Percentiles rank a stretch among this genome's conserved stretches.
Evolutionary conservation across 2,888 invertebrate genomes (phyloP).

Genomic region (Epicampocera succincta): DNA sequence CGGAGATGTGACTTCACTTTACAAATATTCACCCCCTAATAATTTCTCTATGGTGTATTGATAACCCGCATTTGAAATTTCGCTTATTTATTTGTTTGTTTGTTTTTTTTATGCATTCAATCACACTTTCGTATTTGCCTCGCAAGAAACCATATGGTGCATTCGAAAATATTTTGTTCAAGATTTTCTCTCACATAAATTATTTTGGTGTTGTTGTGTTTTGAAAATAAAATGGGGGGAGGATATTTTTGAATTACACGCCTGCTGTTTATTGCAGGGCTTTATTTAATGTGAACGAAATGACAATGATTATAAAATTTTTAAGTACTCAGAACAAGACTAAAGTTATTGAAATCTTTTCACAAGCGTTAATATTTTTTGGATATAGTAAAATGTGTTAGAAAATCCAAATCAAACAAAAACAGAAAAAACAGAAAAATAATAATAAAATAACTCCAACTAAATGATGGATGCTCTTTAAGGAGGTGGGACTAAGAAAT

Average conservation of each 20-base stretch:
- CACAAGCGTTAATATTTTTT: too few relatives aligned
- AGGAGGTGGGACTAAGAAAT: too few relatives aligned
- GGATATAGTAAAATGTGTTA: too few relatives aligned
- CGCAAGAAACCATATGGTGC: neutral
- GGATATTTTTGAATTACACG: neutral
- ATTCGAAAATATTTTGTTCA: neutral
- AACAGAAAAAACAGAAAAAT: too few relatives aligned
- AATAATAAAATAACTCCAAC: too few relatives aligned
- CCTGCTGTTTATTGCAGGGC: neutral
- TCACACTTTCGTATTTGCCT: neutral
- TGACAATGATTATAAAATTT: neutral
- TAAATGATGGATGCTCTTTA: too few relatives aligned
- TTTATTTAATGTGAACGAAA: neutral
- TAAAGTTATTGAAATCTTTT: too few relatives aligned
- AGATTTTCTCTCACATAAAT: slow-evolving; percentile 21
- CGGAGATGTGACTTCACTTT: slow-evolving; percentile 14
- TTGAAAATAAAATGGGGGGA: neutral
- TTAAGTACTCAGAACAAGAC: too few relatives aligned
- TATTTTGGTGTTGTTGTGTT: neutral
- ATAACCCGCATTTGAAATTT: slow-evolving; percentile 34
- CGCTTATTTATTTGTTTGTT: neutral
- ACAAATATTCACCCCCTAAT: slow-evolving; percentile 26
- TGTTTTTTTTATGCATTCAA: neutral
- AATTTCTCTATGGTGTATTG: slow-evolving; percentile 8
- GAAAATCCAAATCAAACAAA: too few relatives aligned